Base-by-base conservation (phyloP, 2,888 invertebrate genomes). In the Apoda limacodes region DNA sequence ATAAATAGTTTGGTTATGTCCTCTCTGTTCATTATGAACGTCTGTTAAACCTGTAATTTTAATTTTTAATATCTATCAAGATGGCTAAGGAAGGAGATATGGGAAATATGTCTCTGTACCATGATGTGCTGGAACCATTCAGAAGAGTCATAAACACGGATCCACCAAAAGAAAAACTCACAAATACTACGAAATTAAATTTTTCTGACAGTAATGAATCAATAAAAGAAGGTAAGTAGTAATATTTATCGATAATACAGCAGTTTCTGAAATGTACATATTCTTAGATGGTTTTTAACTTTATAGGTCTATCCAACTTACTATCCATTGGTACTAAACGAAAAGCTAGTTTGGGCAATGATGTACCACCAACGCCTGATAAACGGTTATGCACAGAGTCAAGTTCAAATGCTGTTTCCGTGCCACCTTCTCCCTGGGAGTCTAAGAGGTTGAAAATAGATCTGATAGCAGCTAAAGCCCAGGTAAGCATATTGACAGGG, bases 371-470 rank as follows among this genome's bases (percentile, higher is more conserved):
- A 17, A 72, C 76, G 4, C 75, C 81, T 3, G 67, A 61, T 12
- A 82, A 82, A 45, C 61, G 72, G 20, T 28, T 46, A n/a, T 62
- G 76, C 9, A 58, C 54, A 5, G 72, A 78, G 2, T 74, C 74
- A 17, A 47, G 42, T 7, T 55, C 58, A 0, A 63, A 51, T 30
- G 43, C 54, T 10, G 41, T 50, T 3, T 42, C 59, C 1, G 46
- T 50, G 2, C 61, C 69, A 2, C 60, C 81, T 2, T 87, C 87
- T 1, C 88, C 89, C 0, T 87, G 88, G 83, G 88, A 90, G 60
- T 66, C 82, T 3, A 83, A 86, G 35, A 72, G 84, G 26, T 47
- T 89, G 43, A 85, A 87, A 51, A 83, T 84, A 15, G 88, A 89
- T 60, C 63, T 89, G 27, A 70, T 88, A 35, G 88, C 85, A 48